Evolutionary conservation across 2,888 invertebrate species (phyloP), one percentile per base, ranked within the genome.

Genomic region (Neuroscelio doddi): DNA sequence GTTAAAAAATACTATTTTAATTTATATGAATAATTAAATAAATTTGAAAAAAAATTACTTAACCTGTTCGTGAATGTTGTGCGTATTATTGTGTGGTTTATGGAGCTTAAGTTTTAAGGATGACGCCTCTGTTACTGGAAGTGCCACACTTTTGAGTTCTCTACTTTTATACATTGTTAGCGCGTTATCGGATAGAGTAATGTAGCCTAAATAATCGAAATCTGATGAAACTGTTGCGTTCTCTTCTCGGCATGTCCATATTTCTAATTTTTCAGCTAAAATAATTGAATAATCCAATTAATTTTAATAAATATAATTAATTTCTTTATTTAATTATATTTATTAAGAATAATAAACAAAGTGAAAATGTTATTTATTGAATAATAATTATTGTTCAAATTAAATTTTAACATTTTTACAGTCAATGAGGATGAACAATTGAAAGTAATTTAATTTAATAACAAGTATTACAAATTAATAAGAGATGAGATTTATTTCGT

Each of bases 51-150:
- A 29, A 9, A 7, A 14, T 12, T 7, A 27, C 7, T 21, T 34
- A 83, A 95, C 96, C 90, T 97, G 97, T 76, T 94, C 91, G 70
- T 90, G 88, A 16, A 88, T 87, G 85, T 96, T 96, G 76, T 92
- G 90, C 64, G 90, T 89, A 80, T 96, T 96, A 50, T 87, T 86
- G 83, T 97, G 94, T 66, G 95, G 94, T 73, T 91, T 92, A 68
- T 95, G 92, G 4, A 97, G 87, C 69, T 93, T 89, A 29, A 98
- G 86, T 83, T 96, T 96, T 0, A 97, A 89, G 80, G 93, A 93
- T 10, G 89, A 86, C 3, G 92, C 92, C 34, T 89, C 87, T 39
- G 90, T 90, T 17, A 87, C 90, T 64, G 93, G 94, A 10, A 97
- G 92, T 21, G 94, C 90, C 7, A 94, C 93, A 57, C 93, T 93